Conservation (phyloP, 2,113 vertebrate species). For the Mirza zaza region DNA sequence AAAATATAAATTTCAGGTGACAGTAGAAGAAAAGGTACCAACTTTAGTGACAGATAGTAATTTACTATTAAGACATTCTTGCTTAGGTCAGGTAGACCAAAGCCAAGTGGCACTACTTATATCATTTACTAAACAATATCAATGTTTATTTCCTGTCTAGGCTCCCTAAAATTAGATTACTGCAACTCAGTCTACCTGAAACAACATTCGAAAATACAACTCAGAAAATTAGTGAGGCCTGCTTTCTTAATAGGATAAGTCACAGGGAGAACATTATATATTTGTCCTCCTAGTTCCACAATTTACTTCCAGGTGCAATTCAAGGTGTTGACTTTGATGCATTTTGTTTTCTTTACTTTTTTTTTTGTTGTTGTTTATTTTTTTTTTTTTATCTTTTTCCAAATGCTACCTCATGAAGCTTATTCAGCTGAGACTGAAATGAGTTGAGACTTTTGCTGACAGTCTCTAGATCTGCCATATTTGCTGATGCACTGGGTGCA, state of each 20-base stretch:
- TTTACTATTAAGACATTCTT: not conserved
- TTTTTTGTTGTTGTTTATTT: not conserved
- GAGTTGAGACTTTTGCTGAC: constrained; percentile 46
- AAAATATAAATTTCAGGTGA: not conserved
- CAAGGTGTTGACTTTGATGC: not conserved
- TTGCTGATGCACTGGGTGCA: not conserved
- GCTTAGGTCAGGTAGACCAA: not conserved
- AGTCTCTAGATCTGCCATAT: not conserved
- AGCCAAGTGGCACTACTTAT: not conserved
- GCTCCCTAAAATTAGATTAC: not conserved
- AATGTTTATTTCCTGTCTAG: not conserved
- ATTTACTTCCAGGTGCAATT: not conserved
- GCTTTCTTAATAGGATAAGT: not conserved
- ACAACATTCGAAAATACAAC: not conserved
- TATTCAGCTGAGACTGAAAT: not conserved
- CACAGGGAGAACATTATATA: not conserved
- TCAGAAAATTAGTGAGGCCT: not conserved
- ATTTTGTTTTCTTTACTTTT: not conserved
- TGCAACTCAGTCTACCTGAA: not conserved
- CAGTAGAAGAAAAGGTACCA: not conserved
- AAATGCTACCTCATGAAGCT: not conserved
- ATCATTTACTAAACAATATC: constrained; percentile 10
- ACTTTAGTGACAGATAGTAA: constrained; percentile 30
- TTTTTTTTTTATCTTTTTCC: constrained; percentile 25
- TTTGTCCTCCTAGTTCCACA: not conserved